Evolutionary conservation across 2,888 invertebrate genomes (phyloP).

Genomic region (Apamea monoglypha): DNA sequence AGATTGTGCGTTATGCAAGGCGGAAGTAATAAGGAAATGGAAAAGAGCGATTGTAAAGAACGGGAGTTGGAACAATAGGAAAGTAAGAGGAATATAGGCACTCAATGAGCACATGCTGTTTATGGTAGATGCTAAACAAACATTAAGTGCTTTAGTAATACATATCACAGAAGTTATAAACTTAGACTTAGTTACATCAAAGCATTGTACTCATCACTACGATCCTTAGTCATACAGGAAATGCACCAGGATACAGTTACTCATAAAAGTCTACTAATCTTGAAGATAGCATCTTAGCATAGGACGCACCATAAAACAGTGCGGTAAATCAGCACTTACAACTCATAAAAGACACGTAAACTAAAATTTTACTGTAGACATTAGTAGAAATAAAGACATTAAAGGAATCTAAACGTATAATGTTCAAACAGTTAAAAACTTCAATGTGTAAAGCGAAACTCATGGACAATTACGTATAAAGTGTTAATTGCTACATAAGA

Average conservation of each 20-base stretch:
- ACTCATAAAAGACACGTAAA: constrained; percentile 20
- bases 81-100: constrained; percentile 53
- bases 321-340: constrained; percentile 26
- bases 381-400: constrained; percentile 37
- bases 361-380: constrained; percentile 1
- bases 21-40: constrained; percentile 67
- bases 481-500: constrained; percentile 37
- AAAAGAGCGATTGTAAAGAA: constrained; percentile 55
- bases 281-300: constrained; percentile 2
- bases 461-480: constrained; percentile 45
- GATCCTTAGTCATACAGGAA: constrained; percentile 16
- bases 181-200: constrained; percentile 5
- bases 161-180: constrained; percentile 27
- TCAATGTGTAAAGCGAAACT: constrained; percentile 30
- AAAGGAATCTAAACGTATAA: not conserved
- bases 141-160: constrained; percentile 27
- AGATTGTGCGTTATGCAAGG: constrained; percentile 62
- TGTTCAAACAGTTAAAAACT: constrained; percentile 40
- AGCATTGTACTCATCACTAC: constrained; percentile 4
- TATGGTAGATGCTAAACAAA: constrained; percentile 40
- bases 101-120: constrained; percentile 22
- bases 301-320: constrained; percentile 12
- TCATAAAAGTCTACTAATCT: constrained; percentile 30
- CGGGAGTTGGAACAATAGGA: constrained; percentile 59
- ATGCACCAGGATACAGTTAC: constrained; percentile 23